A percentile compares a stretch with the other conserved stretches of the same genome.
Evolutionary conservation across 2,113 vertebrate genomes (phyloP).

Genomic region (Dinomys branickii): DNA sequence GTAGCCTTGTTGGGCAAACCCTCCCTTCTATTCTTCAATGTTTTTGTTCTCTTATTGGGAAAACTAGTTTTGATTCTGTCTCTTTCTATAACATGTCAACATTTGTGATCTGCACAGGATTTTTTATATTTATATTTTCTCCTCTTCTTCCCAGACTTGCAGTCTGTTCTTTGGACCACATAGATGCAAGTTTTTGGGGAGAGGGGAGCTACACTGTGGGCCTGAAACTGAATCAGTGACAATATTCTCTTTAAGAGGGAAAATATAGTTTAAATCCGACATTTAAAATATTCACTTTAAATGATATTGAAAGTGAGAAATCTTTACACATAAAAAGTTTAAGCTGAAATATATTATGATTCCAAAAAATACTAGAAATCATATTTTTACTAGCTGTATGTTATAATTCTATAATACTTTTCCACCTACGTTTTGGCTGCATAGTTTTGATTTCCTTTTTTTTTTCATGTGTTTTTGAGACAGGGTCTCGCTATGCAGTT

Average conservation of each 20-base stretch:
- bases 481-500: too few relatives aligned
- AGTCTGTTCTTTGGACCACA: neutral
- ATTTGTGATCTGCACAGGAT: neutral
- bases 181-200: neutral
- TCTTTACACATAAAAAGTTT: neutral
- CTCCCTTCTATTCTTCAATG: neutral
- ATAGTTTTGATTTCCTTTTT: neutral
- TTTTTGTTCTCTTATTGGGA: neutral
- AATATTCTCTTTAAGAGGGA: neutral
- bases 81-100: neutral
- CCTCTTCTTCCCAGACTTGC: neutral
- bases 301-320: neutral
- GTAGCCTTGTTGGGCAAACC: neutral
- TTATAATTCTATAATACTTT: neutral
- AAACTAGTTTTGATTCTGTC: neutral
- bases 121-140: neutral
- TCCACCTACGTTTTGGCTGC: neutral
- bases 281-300: neutral
- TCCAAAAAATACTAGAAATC: neutral
- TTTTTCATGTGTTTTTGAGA: too few relatives aligned
- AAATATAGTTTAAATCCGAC: neutral
- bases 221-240: neutral
- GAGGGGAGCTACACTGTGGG: neutral
- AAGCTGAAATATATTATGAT: neutral
- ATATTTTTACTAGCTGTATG: neutral